Evolutionary conservation across 2,797 vertebrate genomes (phyloP), one percentile per base, ranked within the genome.

Genomic region (Melanogrammus aeglefinus): DNA sequence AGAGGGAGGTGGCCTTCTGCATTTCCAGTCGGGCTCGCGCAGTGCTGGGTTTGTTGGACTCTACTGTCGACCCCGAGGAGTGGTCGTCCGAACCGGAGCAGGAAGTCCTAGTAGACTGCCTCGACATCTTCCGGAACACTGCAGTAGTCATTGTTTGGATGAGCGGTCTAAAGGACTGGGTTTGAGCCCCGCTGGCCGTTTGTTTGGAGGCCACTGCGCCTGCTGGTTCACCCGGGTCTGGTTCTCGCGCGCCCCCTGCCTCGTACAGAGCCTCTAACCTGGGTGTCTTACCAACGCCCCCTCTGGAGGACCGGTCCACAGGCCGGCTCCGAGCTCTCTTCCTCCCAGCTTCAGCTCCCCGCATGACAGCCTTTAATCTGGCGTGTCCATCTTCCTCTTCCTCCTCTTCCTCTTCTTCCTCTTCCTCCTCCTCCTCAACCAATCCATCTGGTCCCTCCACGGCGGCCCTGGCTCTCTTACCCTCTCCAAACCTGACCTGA

Each of bases 1-100:
- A 94, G 72, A 97, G 90, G 0, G 95, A 96, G 80, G 94, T 96
- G 88, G 96, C 96, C 0, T 94, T 96, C 0, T 93, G 94, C 1
- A 95, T 84, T 89, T 97, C 95, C 66, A 92, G 92, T 77, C 94
- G 89, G 75, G 95, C 87, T 0, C 84, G 86, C 0, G 8, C 0
- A 21, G 13, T 9, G 27, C 13, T 1, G 29, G 69, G 69, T 71
- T 13, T 29, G 27, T 24, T 71, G 69, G 69, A 1, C 69, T 71
- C 69, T 27, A 1, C 36, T 9, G 78, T 21, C 51, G 21, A 57
- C 51, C 21, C 57, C 57, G 41, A 10, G 0, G 2, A 10, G 6
- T 13, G 57, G 10, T 79, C 76, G 1, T 38, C 13, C 0, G 36
- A 5, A 6, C 21, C 66, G 2, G 74, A 63, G 63, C 41, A 27